Conservation (phyloP, 1,140 invertebrate genomes). For the Calephelis virginiensis region DNA sequence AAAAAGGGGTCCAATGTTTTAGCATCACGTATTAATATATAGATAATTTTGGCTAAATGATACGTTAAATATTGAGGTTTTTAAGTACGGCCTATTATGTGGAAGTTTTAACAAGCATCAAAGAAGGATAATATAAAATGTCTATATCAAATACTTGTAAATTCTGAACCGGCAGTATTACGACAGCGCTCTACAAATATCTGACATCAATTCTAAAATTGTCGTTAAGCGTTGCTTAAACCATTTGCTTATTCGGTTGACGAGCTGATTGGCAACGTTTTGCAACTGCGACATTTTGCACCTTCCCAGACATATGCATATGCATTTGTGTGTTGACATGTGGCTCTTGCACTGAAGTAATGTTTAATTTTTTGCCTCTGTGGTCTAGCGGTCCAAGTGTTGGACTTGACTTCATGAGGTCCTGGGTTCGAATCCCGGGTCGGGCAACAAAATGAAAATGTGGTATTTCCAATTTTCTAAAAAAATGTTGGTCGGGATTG, state of each 20-base stretch:
- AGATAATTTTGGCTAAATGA: too few relatives aligned
- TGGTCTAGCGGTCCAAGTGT: too few relatives aligned
- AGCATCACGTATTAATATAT: too few relatives aligned
- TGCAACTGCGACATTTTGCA: conserved; percentile 35
- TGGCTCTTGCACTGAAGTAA: neutral
- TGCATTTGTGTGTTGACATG: conserved; percentile 24
- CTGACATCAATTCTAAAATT: conserved; percentile 42
- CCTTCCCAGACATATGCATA: conserved; percentile 28
- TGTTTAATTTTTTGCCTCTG: neutral
- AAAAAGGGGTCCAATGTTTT: too few relatives aligned
- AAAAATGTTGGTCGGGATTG: too few relatives aligned
- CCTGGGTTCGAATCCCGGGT: too few relatives aligned
- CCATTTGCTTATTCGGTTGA: conserved; percentile 51
- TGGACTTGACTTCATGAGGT: too few relatives aligned
- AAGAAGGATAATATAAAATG: neutral
- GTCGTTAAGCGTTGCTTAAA: conserved; percentile 41
- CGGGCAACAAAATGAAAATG: too few relatives aligned
- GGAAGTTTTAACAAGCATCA: too few relatives aligned
- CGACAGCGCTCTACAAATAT: conserved; percentile 33
- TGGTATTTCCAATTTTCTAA: too few relatives aligned
- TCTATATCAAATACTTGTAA: conserved; percentile 7
- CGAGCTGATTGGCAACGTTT: conserved; percentile 30
- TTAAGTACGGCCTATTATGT: too few relatives aligned
- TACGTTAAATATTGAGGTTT: too few relatives aligned
- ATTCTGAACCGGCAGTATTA: conserved; percentile 24